These are phyloP conservation scores for Penaeus indicus DNA, from an alignment of 1,140 invertebrate species.

Conservation along the genomic window DNA sequence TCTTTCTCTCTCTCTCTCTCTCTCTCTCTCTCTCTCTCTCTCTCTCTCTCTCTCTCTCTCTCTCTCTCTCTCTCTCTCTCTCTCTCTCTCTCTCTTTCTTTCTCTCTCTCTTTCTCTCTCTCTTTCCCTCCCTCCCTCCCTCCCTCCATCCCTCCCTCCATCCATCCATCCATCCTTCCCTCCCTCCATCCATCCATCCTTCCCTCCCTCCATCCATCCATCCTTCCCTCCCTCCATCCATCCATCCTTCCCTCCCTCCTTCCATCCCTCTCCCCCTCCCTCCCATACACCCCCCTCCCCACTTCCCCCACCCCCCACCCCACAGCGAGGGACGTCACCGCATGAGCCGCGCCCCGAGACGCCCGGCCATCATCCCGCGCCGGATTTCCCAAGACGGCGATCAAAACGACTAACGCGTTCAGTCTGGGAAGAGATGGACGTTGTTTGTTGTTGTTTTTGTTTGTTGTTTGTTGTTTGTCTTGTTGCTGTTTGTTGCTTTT, in stretches of 20 bases:
- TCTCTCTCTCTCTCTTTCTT: too few relatives aligned
- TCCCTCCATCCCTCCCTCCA: background rate
- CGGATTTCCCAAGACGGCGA: too few relatives aligned
- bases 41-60: too few relatives aligned
- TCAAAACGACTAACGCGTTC: too few relatives aligned
- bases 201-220: background rate
- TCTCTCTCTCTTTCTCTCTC: background rate
- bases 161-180: background rate
- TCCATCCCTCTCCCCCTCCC: constrained; percentile 8
- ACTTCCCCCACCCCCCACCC: background rate
- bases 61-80: too few relatives aligned
- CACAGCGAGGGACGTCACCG: background rate
- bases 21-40: too few relatives aligned
- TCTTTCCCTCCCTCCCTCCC: background rate
- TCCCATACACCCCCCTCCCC: too few relatives aligned
- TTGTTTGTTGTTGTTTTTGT: too few relatives aligned
- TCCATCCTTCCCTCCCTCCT: constrained; percentile 6
- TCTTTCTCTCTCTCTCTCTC: too few relatives aligned
- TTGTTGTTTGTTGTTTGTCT: too few relatives aligned
- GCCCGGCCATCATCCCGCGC: background rate
- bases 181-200: background rate
- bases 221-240: background rate
- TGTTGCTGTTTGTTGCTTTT: too few relatives aligned
- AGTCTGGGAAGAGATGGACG: too few relatives aligned
- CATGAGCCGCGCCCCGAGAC: background rate